These are phyloP conservation scores for Eristalis tenax DNA, from an alignment of 2,888 invertebrate species.

Conservation along the genomic window DNA sequence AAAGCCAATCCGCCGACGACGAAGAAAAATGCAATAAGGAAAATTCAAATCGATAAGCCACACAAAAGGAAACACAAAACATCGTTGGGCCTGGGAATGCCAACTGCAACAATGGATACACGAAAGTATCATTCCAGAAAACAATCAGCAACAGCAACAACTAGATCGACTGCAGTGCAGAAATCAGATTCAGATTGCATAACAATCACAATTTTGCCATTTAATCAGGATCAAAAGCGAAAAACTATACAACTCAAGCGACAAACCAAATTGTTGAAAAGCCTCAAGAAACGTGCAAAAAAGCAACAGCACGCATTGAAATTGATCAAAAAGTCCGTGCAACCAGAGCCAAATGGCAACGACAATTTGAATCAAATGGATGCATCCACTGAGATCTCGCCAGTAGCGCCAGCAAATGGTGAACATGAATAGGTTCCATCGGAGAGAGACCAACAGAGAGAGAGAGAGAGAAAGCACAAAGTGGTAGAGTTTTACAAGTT, in stretches of 20 bases:
- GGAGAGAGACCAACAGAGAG: conserved; percentile 25
- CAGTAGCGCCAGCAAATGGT: conserved; percentile 1
- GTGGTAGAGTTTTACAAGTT: conserved; percentile 53
- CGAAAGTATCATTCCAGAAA: conserved; percentile 36
- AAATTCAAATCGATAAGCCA: conserved; percentile 52
- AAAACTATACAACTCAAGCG: conserved; percentile 26
- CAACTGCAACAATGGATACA: conserved; percentile 23
- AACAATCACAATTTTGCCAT: conserved; percentile 37
- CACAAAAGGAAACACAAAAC: conserved; percentile 59
- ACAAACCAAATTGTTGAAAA: conserved; percentile 52
- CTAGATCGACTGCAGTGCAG: conserved; percentile 30
- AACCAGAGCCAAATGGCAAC: conserved; percentile 14
- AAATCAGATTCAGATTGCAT: conserved; percentile 24
- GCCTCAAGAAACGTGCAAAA: conserved; percentile 30
- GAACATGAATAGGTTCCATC: not conserved
- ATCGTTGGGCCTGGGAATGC: conserved; percentile 14
- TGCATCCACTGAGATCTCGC: conserved; percentile 31
- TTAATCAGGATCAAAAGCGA: conserved; percentile 39
- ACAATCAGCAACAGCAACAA: conserved; percentile 43
- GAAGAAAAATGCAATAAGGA: conserved; percentile 61
- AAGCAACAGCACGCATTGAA: conserved; percentile 9
- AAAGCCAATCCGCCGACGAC: conserved; percentile 32
- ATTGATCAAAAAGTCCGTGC: conserved; percentile 16
- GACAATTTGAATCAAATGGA: conserved; percentile 25
- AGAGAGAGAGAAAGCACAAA: conserved; percentile 59